A percentile compares a stretch with the other conserved stretches of the same genome.
Conservation (phyloP, 1,140 invertebrate genomes). For the Trichomalopsis sarcophagae region DNA sequence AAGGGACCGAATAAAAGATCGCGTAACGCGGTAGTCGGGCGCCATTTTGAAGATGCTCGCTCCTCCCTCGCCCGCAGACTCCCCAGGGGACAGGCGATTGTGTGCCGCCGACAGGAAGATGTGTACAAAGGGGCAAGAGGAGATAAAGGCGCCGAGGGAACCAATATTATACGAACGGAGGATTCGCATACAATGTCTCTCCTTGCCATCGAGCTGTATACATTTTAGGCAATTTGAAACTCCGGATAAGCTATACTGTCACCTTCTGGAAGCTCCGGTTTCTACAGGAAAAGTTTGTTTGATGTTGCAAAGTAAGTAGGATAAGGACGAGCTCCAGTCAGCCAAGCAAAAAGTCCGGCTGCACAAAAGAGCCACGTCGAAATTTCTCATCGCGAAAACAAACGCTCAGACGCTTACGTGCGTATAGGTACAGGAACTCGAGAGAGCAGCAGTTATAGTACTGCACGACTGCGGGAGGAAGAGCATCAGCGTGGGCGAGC, state of each 20-base stretch:
- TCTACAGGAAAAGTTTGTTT: no score
- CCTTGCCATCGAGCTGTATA: no score
- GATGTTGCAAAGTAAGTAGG: no score
- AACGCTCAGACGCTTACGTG: no score
- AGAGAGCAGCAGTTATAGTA: background rate
- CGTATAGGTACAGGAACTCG: no score
- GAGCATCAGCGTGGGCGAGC: background rate
- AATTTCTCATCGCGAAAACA: no score
- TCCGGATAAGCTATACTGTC: no score
- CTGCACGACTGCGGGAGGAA: background rate
- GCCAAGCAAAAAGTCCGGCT: no score
- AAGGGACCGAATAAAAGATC: slow-evolving; percentile 59
- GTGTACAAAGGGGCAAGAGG: background rate
- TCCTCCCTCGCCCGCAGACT: slow-evolving; percentile 63
- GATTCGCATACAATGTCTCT: background rate
- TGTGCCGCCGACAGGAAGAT: background rate
- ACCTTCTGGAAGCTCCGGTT: no score
- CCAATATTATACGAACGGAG: background rate
- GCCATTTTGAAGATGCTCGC: slow-evolving; percentile 72
- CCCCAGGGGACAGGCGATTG: background rate
- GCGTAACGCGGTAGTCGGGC: slow-evolving; percentile 59
- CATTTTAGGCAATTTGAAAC: no score
- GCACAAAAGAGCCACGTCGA: no score
- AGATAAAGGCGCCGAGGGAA: background rate
- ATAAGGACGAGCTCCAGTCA: no score